Evolutionary conservation across 2,113 vertebrate species (phyloP).

Genomic region (Kryptolebias marmoratus): DNA sequence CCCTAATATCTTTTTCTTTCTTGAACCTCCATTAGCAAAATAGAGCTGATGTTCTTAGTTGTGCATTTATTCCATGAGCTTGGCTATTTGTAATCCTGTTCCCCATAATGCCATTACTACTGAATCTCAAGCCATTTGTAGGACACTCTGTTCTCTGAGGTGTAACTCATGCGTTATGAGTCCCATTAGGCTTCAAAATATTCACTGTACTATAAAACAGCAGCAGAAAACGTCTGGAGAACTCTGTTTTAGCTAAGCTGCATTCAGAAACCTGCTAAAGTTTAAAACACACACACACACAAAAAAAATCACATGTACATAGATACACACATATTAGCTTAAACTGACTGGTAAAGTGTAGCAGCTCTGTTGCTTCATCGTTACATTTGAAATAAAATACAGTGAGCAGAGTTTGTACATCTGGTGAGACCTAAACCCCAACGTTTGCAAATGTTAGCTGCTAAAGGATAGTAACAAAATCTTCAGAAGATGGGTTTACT

Average conservation of each 20-base stretch:
- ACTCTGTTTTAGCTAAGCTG: constrained; percentile 34
- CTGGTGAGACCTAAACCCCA: constrained; percentile 8
- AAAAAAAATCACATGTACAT: constrained; percentile 17
- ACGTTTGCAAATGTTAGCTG: constrained; percentile 20
- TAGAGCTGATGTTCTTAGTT: constrained; percentile 61
- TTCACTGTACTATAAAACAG: constrained; percentile 51
- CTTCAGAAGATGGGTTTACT: too few species aligned
- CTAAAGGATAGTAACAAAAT: background rate
- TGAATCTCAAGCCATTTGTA: constrained; percentile 63
- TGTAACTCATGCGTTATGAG: constrained; percentile 59
- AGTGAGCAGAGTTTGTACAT: constrained; percentile 3
- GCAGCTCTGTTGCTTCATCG: constrained; percentile 43
- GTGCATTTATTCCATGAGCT: constrained; percentile 60
- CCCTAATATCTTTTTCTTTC: constrained; percentile 45
- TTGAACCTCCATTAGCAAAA: constrained; percentile 65
- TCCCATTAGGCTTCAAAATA: constrained; percentile 50
- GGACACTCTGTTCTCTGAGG: constrained; percentile 58
- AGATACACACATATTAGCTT: constrained; percentile 47
- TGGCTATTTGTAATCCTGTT: constrained; percentile 61
- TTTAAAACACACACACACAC: constrained; percentile 13
- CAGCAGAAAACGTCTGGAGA: constrained; percentile 53
- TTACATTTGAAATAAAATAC: constrained; percentile 27
- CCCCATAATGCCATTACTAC: constrained; percentile 57
- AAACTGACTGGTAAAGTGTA: constrained; percentile 56
- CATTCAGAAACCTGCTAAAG: constrained; percentile 21